Evolutionary conservation across 2,888 invertebrate genomes (phyloP).

Genomic region (Xestobium rufovillosum): DNA sequence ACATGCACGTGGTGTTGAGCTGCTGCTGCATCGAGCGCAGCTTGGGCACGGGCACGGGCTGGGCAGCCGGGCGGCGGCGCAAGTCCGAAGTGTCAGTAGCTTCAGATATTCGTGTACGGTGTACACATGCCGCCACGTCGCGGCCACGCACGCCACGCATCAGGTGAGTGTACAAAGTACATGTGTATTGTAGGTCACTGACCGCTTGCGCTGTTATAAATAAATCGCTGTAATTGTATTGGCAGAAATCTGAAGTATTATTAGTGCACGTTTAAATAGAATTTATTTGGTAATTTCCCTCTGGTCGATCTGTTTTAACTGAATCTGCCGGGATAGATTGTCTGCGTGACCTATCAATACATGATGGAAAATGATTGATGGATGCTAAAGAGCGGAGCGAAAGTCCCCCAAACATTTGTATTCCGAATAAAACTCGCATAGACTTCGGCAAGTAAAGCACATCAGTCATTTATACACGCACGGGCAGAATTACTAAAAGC

Average conservation of each 20-base stretch:
- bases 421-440: not conserved
- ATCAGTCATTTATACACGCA: no score
- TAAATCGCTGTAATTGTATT: not conserved
- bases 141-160: slow-evolving; percentile 43
- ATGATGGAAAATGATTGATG: slow-evolving; percentile 15
- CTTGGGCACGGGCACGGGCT: slow-evolving; percentile 33
- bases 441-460: no score
- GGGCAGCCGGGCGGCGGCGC: slow-evolving; percentile 28
- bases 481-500: no score
- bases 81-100: slow-evolving; percentile 33
- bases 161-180: slow-evolving; percentile 36
- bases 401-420: not conserved
- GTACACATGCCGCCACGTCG: slow-evolving; percentile 48
- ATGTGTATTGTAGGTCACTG: slow-evolving; percentile 35
- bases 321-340: not conserved
- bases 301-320: slow-evolving; percentile 3
- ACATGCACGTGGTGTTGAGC: slow-evolving; percentile 31
- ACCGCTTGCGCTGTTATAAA: slow-evolving; percentile 26
- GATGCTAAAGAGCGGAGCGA: no score
- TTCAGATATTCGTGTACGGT: slow-evolving; percentile 42
- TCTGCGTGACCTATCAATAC: slow-evolving; percentile 5
- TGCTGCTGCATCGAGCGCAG: slow-evolving; percentile 36
- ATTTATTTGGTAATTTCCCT: not conserved
- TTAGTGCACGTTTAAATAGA: slow-evolving; percentile 6
- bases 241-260: slow-evolving; percentile 1